Percentiles rank a stretch among this genome's conserved stretches.
These are phyloP conservation scores for Agriopis aurantiaria DNA, from an alignment of 2,888 invertebrate genomes.

Conservation along the genomic window DNA sequence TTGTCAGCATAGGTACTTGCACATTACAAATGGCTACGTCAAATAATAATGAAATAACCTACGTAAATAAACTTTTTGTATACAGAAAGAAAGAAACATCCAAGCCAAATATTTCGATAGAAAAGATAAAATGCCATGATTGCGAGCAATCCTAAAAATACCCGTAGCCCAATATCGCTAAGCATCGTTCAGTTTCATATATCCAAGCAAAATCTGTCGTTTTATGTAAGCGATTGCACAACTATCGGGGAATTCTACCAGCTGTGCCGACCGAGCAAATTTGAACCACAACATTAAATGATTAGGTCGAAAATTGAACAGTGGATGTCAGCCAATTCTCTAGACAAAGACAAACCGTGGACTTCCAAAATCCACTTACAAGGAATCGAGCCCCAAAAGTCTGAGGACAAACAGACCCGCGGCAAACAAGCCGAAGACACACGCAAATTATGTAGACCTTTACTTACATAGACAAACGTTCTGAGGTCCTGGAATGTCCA, in stretches of 20 bases:
- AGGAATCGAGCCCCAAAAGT: slow-evolving; percentile 38
- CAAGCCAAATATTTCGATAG: slow-evolving; percentile 12
- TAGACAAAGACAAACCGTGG: slow-evolving; percentile 37
- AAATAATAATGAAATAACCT: neutral
- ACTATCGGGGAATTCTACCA: slow-evolving; percentile 26
- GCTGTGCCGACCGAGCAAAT: slow-evolving; percentile 4
- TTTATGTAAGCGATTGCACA: slow-evolving; percentile 39
- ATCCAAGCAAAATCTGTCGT: slow-evolving; percentile 34
- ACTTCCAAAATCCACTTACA: slow-evolving; percentile 42
- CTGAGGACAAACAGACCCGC: slow-evolving; percentile 36
- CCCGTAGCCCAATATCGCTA: slow-evolving; percentile 54
- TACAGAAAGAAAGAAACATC: slow-evolving; percentile 1
- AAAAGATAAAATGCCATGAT: slow-evolving; percentile 21
- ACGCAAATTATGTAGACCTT: slow-evolving; percentile 37
- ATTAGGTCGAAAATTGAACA: slow-evolving; percentile 10
- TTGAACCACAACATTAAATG: neutral
- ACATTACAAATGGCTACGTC: neutral
- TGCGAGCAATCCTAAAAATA: slow-evolving; percentile 34
- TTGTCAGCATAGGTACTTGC: too few species aligned
- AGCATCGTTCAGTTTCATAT: slow-evolving; percentile 49
- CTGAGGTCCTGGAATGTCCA: neutral
- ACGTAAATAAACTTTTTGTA: neutral
- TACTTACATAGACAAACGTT: slow-evolving; percentile 1
- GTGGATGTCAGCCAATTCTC: slow-evolving; percentile 9
- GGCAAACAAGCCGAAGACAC: slow-evolving; percentile 33